Conservation (phyloP, 2,797 vertebrate species). For the Pipistrellus pygmaeus region DNA sequence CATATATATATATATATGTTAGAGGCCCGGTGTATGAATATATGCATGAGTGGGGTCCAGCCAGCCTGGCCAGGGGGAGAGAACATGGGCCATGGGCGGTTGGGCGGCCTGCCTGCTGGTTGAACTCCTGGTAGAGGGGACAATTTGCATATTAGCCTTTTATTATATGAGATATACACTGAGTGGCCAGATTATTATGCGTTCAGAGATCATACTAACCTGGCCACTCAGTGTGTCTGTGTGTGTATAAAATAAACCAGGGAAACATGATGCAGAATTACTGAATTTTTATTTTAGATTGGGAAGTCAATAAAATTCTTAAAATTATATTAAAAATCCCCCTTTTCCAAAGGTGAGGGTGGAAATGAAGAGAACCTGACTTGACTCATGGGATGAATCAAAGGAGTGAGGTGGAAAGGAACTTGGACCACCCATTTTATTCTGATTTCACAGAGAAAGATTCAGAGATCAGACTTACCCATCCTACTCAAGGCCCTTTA, state of each 20-base stretch:
- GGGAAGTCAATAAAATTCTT: neutral
- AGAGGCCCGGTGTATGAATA: too few relatives aligned
- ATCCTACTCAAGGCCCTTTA: neutral
- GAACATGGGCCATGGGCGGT: too few relatives aligned
- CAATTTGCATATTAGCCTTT: too few relatives aligned
- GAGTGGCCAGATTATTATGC: too few relatives aligned
- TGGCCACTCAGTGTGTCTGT: too few relatives aligned
- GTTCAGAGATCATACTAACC: too few relatives aligned
- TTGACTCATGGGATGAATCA: neutral
- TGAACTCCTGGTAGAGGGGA: too few relatives aligned
- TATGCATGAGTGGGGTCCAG: too few relatives aligned
- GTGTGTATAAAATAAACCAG: neutral
- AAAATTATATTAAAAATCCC: neutral
- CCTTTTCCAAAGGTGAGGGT: neutral
- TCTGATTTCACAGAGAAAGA: neutral
- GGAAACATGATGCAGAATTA: neutral
- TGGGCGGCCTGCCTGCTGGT: too few relatives aligned
- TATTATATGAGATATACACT: too few relatives aligned
- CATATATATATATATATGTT: too few relatives aligned
- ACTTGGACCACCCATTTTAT: neutral
- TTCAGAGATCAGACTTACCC: neutral
- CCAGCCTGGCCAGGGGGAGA: too few relatives aligned
- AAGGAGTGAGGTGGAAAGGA: neutral
- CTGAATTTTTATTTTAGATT: slow-evolving; percentile 8
- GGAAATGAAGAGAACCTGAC: neutral